A percentile compares a stretch with the other conserved stretches of the same genome.
Evolutionary conservation across 2,888 invertebrate genomes (phyloP).

Genomic region (Polyommatus icarus): DNA sequence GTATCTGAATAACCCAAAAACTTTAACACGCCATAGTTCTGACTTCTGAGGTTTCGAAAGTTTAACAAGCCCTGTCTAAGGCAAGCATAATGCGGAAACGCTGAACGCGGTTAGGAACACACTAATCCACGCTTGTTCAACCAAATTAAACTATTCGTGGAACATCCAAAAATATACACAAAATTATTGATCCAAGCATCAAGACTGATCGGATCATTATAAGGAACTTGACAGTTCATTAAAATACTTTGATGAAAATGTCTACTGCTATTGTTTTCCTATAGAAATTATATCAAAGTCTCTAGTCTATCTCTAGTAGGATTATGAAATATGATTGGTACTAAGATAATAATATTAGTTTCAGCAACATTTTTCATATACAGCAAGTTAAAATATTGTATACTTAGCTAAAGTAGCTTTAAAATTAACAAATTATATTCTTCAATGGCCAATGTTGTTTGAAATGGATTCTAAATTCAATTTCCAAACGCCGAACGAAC

Average conservation of each 20-base stretch:
- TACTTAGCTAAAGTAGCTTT: no score
- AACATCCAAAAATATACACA: constrained; percentile 62
- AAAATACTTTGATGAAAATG: background rate
- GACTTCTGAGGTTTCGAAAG: background rate
- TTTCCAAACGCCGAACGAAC: background rate
- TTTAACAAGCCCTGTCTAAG: background rate
- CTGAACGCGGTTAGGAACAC: constrained; percentile 53
- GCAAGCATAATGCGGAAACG: constrained; percentile 59
- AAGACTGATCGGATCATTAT: background rate
- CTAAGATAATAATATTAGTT: no score
- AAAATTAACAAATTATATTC: background rate
- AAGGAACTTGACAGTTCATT: background rate
- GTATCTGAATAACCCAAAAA: background rate
- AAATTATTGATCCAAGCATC: constrained; percentile 55
- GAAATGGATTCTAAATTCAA: constrained; percentile 4
- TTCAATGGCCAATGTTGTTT: background rate
- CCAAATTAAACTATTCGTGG: constrained; percentile 68
- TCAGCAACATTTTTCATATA: no score
- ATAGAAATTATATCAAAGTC: no score
- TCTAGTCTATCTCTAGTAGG: no score
- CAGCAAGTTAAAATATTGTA: no score
- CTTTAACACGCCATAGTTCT: background rate
- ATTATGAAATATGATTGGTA: no score
- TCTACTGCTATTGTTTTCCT: no score
- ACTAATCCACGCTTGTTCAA: constrained; percentile 64